phyloP scores from a whole-genome alignment of 2,113 vertebrate genomes.

The Ailurus styani region DNA sequence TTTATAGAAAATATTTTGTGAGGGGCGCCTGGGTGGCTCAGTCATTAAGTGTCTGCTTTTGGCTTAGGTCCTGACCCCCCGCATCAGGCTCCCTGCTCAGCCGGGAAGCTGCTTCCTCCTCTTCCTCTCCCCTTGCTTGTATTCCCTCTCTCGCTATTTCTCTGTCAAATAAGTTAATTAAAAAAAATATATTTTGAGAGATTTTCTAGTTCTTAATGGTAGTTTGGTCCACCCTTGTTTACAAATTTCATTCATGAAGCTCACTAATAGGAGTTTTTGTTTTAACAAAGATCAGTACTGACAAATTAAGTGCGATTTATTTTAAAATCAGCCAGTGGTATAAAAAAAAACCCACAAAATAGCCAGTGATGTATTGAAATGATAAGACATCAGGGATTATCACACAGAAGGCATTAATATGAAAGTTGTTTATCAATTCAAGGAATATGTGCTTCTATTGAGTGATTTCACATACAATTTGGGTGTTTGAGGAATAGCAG shows the following conservation, averaged over 20 bases:
- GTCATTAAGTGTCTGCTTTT: too few species aligned
- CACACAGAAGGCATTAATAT: background rate
- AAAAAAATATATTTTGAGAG: background rate
- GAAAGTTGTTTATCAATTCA: background rate
- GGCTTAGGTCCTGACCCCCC: too few species aligned
- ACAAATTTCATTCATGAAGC: background rate
- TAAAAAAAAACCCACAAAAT: background rate
- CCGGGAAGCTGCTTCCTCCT: too few species aligned
- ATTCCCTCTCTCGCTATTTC: too few species aligned
- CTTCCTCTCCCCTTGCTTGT: too few species aligned
- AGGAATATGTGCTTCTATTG: background rate
- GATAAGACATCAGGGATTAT: background rate
- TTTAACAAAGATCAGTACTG: background rate
- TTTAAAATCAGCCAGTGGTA: background rate
- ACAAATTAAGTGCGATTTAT: background rate
- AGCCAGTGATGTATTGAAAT: background rate
- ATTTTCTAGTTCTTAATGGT: background rate
- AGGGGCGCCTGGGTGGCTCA: background rate
- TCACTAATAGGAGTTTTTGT: background rate
- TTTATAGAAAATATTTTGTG: background rate
- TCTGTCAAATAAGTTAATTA: too few species aligned
- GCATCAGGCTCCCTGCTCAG: too few species aligned
- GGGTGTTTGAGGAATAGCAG: background rate
- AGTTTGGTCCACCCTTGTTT: background rate
- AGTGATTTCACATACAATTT: background rate